Evolutionary conservation across 2,113 vertebrate genomes (phyloP).

Genomic region (Saccopteryx bilineata): DNA sequence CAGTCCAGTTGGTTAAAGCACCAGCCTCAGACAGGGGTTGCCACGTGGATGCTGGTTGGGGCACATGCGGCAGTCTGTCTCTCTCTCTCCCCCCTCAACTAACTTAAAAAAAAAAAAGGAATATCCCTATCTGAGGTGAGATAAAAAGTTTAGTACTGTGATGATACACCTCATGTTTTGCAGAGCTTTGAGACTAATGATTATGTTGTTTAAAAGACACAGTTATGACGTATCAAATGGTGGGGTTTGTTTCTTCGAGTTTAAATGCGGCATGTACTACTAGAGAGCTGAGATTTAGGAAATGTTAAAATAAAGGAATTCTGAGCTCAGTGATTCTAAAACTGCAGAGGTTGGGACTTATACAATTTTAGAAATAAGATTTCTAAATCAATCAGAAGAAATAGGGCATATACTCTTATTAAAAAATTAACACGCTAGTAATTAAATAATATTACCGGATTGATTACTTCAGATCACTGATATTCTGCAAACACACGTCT

Average conservation of each 20-base stretch:
- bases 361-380: not conserved
- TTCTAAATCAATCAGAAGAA: conserved; percentile 15
- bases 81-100: too few species aligned
- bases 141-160: not conserved
- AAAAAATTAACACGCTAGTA: not conserved
- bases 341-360: not conserved
- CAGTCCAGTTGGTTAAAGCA: too few species aligned
- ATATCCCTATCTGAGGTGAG: not conserved
- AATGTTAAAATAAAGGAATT: not conserved
- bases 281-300: not conserved
- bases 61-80: too few species aligned
- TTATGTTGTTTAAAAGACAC: not conserved
- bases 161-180: not conserved
- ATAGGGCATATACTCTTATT: not conserved
- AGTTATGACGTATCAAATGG: not conserved
- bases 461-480: not conserved
- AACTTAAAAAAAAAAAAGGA: too few species aligned
- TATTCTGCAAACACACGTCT: not conserved
- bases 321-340: not conserved
- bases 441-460: not conserved
- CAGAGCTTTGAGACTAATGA: conserved; percentile 4
- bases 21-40: too few species aligned
- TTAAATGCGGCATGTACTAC: not conserved
- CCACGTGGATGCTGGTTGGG: too few species aligned
- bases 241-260: not conserved